Base-by-base conservation (phyloP, 2,888 invertebrate species). In the Panorpa germanica region DNA sequence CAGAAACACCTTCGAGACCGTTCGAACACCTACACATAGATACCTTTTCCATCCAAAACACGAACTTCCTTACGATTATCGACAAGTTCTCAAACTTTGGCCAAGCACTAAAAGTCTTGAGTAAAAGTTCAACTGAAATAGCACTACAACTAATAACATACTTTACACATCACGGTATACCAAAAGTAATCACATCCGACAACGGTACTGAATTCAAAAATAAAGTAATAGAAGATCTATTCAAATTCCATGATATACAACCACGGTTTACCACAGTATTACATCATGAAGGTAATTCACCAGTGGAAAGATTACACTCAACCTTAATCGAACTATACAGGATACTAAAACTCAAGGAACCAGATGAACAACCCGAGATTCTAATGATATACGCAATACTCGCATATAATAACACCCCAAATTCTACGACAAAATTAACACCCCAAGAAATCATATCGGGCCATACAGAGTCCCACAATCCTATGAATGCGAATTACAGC, bases 61-160 rank as follows among this genome's bases (percentile, higher is more conserved):
- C 29, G 2, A 17, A 38, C 4, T 41, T 39, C 16, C 4, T 42
- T 12, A 43, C 39, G 9, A 35, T 41, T 3, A 36, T 41, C 3
- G 43, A 43, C 13, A 35, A 39, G 18, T 43, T 43, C 22, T 33
- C 40, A 6, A 38, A 40, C 34, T 38, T 37, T 25, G 40, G 36
- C 4, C 37, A 32, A 25, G 42, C 41, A 6, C 34, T 35, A 3
- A 37, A 32, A 31, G 35, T 39, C 6, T 17, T 22, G 6, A 33
- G 34, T 13, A 31, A 37, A 24, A 32, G 35, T 3, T 39, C 37
- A 37, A 35, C 29, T 3, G 36, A 38, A 28, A 28, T 31, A 5
- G 31, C 31, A 25, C 24, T 3, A 8, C 25, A 20, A 10, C 25
- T 35, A 5, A 35, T 31, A n/a, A 14, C 14, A 11, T 23, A 28